Evolutionary conservation across 2,113 vertebrate species (phyloP).

Genomic region (Apteryx mantelli): DNA sequence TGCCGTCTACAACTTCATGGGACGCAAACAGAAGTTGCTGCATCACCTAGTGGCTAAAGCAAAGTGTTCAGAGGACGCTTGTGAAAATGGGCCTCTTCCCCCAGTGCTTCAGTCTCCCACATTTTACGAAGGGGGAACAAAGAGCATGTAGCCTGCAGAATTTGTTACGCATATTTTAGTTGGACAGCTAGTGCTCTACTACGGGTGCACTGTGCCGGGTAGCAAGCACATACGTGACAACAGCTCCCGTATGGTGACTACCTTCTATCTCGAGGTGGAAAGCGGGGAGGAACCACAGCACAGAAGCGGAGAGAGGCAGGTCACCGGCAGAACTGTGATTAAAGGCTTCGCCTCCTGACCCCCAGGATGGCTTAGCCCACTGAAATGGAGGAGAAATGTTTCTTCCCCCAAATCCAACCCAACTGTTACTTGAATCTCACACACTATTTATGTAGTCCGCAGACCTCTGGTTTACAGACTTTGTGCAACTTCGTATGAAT

Average conservation of each 20-base stretch:
- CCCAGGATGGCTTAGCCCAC: neutral
- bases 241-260: neutral
- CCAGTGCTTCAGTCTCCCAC: neutral
- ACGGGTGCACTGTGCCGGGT: too few species aligned
- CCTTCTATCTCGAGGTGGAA: neutral
- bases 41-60: conserved; percentile 16
- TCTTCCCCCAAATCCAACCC: neutral
- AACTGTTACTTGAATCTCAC: neutral
- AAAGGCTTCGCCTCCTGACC: neutral
- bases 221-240: neutral
- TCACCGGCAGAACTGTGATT: neutral
- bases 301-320: neutral
- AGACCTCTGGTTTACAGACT: neutral
- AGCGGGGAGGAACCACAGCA: neutral
- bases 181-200: neutral
- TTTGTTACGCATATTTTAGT: neutral
- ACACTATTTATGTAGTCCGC: neutral
- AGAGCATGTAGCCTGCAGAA: rapidly evolving
- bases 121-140: neutral
- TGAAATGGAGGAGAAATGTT: neutral
- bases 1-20: neutral
- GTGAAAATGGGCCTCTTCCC: neutral
- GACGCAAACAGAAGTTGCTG: conserved; percentile 26
- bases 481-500: neutral
- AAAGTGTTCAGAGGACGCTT: neutral